These are phyloP conservation scores for Sebastiscus albofasciatus DNA, from an alignment of 2,797 vertebrate genomes.

Conservation along the genomic window DNA sequence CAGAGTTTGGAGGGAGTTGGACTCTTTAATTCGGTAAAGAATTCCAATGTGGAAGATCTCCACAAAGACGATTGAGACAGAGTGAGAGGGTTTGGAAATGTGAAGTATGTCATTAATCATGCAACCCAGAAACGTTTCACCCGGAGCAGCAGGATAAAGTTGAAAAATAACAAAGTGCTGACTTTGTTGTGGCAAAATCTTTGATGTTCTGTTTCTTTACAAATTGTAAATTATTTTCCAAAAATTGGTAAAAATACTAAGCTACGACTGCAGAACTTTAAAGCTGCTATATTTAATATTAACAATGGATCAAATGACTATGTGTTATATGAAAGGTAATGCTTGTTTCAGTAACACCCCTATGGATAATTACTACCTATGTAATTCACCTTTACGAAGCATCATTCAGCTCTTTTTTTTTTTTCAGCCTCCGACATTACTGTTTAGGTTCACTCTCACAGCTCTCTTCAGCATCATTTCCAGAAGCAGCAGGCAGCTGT, in stretches of 20 bases:
- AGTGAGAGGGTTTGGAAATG: constrained; percentile 35
- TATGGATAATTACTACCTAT: not conserved
- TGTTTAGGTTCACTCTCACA: not conserved
- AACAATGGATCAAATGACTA: not conserved
- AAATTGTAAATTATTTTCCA: not conserved
- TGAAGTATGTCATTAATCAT: constrained; percentile 52
- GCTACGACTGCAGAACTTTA: not conserved
- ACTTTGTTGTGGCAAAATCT: constrained; percentile 20
- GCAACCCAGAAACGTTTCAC: constrained; percentile 10
- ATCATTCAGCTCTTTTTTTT: not conserved
- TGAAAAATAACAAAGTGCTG: constrained; percentile 13
- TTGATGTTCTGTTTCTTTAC: constrained; percentile 5
- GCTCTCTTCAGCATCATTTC: not conserved
- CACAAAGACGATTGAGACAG: constrained; percentile 40
- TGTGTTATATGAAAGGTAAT: not conserved
- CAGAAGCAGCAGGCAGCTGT: not conserved
- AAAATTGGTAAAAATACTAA: not conserved
- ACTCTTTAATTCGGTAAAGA: constrained; percentile 43
- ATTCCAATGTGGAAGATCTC: constrained; percentile 39
- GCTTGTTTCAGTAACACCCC: not conserved
- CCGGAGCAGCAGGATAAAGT: constrained; percentile 11
- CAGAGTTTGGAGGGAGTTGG: constrained; percentile 27
- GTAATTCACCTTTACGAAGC: not conserved
- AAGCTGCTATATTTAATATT: not conserved
- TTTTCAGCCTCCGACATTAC: not conserved